Conservation (phyloP, 2,888 invertebrate genomes). For the Hoplodrina ambigua region DNA sequence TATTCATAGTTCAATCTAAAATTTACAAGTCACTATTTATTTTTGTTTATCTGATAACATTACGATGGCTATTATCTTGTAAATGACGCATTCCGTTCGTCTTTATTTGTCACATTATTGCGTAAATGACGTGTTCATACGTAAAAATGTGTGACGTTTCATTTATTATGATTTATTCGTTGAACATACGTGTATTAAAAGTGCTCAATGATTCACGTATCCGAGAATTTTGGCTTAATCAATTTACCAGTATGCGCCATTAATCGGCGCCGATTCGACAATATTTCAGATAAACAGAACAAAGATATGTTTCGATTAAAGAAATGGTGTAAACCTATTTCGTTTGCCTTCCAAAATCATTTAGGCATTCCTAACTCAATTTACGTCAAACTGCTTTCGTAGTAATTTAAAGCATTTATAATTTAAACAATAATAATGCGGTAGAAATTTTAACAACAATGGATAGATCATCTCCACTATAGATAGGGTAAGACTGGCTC, state of each 20-base stretch:
- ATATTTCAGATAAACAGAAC: too few relatives aligned
- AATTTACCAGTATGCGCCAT: not conserved
- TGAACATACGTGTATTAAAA: not conserved
- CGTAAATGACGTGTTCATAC: not conserved
- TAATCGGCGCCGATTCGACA: too few relatives aligned
- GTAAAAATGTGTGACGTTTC: not conserved
- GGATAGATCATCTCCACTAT: slow-evolving; percentile 12
- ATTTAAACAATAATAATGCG: not conserved
- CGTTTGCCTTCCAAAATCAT: not conserved
- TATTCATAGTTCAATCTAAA: slow-evolving; percentile 29
- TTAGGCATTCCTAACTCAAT: slow-evolving; percentile 9
- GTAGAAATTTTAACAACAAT: slow-evolving; percentile 12
- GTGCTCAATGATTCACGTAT: not conserved
- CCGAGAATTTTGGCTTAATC: not conserved
- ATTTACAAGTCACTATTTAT: not conserved
- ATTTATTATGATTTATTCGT: slow-evolving; percentile 3
- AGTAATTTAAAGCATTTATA: slow-evolving; percentile 11
- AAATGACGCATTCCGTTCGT: slow-evolving; percentile 15
- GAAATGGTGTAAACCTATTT: not conserved
- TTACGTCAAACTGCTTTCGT: not conserved
- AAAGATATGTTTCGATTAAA: too few relatives aligned
- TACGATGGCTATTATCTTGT: slow-evolving; percentile 19
- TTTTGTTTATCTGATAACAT: slow-evolving; percentile 8
- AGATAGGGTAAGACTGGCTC: slow-evolving; percentile 42
- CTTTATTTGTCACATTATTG: slow-evolving; percentile 1